phyloP scores from a whole-genome alignment of 2,797 vertebrate genomes.

The Botia kubotai region DNA sequence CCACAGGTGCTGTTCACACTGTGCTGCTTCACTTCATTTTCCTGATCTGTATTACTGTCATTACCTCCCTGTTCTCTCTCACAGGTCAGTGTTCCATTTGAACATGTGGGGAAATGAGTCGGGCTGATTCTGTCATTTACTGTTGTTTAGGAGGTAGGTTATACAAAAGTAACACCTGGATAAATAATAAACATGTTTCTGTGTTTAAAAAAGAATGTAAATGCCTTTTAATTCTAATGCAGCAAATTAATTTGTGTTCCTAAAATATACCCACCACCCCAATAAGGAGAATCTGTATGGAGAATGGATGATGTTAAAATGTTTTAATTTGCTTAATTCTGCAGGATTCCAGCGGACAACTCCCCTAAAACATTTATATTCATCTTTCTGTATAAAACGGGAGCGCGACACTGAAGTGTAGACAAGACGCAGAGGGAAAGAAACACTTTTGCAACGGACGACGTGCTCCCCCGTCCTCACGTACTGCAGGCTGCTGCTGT shows the following conservation, averaged over 20 bases:
- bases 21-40: not conserved
- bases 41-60: conserved; percentile 34
- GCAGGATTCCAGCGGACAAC: conserved; percentile 59
- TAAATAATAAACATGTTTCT: not conserved
- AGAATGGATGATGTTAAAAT: not conserved
- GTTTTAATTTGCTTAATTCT: conserved; percentile 3
- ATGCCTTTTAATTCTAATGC: not conserved
- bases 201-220: too few species aligned
- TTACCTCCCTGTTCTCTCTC: conserved; percentile 37
- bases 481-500: conserved; percentile 46
- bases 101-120: conserved; percentile 96
- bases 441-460: conserved; percentile 49
- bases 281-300: too few species aligned
- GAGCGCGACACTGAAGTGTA: conserved; percentile 43
- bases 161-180: not conserved
- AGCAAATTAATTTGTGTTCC: not conserved
- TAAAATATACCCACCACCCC: not conserved
- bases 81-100: conserved; percentile 97
- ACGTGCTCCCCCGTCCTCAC: conserved; percentile 46
- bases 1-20: conserved; percentile 83
- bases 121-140: conserved; percentile 62
- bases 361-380: conserved; percentile 61
- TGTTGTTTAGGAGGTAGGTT: conserved; percentile 75
- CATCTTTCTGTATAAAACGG: conserved; percentile 59
- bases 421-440: conserved; percentile 43